Percentiles rank a stretch among this genome's conserved stretches.
phyloP scores from a whole-genome alignment of 2,888 invertebrate species.

The Xestobium rufovillosum region DNA sequence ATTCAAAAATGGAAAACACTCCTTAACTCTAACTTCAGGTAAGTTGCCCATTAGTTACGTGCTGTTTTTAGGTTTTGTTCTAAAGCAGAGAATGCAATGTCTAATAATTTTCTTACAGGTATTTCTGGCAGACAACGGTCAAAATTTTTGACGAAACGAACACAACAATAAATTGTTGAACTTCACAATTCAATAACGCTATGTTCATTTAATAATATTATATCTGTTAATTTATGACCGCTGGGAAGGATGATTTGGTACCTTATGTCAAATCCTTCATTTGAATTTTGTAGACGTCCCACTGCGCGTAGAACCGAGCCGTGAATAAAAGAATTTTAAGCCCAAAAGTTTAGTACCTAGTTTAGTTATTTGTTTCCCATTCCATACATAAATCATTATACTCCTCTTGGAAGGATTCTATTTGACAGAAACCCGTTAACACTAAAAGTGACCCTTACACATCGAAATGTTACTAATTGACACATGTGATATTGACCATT shows the following conservation, averaged over 20 bases:
- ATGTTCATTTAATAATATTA: constrained; percentile 8
- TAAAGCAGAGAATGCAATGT: neutral
- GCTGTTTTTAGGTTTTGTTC: neutral
- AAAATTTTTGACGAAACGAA: too few species aligned
- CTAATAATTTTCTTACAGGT: constrained; percentile 4
- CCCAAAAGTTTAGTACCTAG: neutral
- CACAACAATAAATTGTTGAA: too few species aligned
- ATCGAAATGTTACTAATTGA: too few species aligned
- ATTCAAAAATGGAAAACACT: constrained; percentile 1
- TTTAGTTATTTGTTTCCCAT: neutral
- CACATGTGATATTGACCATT: too few species aligned
- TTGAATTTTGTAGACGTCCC: too few species aligned
- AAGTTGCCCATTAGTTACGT: neutral
- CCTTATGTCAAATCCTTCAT: neutral
- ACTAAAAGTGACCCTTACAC: too few species aligned
- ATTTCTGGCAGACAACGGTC: too few species aligned
- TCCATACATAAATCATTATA: constrained; percentile 5
- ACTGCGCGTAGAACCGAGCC: too few species aligned
- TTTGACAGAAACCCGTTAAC: too few species aligned
- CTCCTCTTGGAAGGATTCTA: constrained; percentile 9
- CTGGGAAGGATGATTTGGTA: constrained; percentile 6
- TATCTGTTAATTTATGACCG: constrained; percentile 7
- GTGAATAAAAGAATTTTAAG: neutral
- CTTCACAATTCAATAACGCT: constrained; percentile 7
- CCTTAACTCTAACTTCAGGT: neutral